A percentile compares a stretch with the other conserved stretches of the same genome.
Conservation (phyloP, 2,888 invertebrate species). For the Stenodera caucasica region DNA sequence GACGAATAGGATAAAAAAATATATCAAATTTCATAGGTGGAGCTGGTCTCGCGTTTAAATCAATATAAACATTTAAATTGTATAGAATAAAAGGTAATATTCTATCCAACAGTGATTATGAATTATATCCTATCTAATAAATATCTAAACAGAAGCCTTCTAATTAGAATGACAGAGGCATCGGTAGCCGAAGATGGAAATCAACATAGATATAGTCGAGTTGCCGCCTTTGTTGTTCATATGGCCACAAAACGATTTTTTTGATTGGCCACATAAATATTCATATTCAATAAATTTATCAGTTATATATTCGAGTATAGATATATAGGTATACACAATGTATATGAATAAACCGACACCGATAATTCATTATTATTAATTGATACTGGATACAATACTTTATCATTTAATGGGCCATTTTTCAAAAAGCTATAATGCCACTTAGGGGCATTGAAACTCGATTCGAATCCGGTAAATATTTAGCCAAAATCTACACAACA, state of each 20-base stretch:
- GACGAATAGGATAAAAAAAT: not conserved
- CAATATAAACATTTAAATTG: not conserved
- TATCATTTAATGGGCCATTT: slow-evolving; percentile 27
- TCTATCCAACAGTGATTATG: slow-evolving; percentile 12
- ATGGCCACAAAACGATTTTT: too few relatives aligned
- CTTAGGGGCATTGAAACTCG: not conserved
- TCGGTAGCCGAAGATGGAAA: slow-evolving; percentile 35
- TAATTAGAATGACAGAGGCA: slow-evolving; percentile 40
- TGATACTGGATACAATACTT: slow-evolving; percentile 22
- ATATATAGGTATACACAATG: too few relatives aligned
- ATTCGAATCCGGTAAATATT: not conserved
- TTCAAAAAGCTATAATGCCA: not conserved
- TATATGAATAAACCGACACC: slow-evolving; percentile 15
- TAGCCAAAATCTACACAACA: not conserved
- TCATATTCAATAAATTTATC: slow-evolving; percentile 37
- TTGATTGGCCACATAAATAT: slow-evolving; percentile 34
- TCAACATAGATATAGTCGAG: slow-evolving; percentile 22
- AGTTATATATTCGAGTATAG: slow-evolving; percentile 26
- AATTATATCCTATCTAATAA: slow-evolving; percentile 29
- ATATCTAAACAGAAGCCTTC: slow-evolving; percentile 42
- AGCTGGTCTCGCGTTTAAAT: not conserved
- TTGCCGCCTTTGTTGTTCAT: slow-evolving; percentile 28
- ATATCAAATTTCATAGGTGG: not conserved
- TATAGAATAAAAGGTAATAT: not conserved
- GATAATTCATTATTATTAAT: slow-evolving; percentile 30